These are phyloP conservation scores for Chaetophractus vellerosus DNA, from an alignment of 2,797 vertebrate species.

Conservation along the genomic window DNA sequence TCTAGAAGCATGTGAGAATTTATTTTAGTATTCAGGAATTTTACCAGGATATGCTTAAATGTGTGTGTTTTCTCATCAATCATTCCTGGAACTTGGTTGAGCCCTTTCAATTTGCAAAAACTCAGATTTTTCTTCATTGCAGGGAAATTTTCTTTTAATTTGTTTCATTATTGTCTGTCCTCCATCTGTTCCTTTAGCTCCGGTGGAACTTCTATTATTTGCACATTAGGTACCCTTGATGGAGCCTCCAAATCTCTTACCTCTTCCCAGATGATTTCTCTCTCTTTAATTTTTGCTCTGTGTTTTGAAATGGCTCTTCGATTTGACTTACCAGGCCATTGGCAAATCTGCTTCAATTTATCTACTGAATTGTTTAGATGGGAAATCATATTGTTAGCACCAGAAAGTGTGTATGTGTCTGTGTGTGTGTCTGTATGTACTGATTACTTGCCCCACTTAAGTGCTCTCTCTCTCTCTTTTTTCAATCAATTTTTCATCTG, in stretches of 20 bases:
- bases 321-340: neutral
- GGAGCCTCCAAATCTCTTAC: neutral
- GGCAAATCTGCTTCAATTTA: slow-evolving; percentile 1
- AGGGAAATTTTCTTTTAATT: slow-evolving; percentile 38
- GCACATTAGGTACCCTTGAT: neutral
- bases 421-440: neutral
- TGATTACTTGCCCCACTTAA: neutral
- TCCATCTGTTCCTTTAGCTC: slow-evolving; percentile 58
- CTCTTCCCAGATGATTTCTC: neutral
- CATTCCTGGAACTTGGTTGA: slow-evolving; percentile 27
- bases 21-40: slow-evolving; percentile 26
- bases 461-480: neutral
- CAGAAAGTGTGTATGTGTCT: neutral
- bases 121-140: slow-evolving; percentile 15
- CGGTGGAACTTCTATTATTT: neutral
- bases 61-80: neutral
- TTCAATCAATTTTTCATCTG: neutral
- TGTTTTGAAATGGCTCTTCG: slow-evolving; percentile 23
- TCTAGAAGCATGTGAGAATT: neutral
- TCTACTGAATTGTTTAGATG: neutral
- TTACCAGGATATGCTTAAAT: neutral
- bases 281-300: slow-evolving; percentile 16
- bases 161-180: slow-evolving; percentile 49
- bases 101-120: slow-evolving; percentile 37
- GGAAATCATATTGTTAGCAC: neutral